Evolutionary conservation across 2,888 invertebrate genomes (phyloP).

Genomic region (Pristionchus exspectatus): DNA sequence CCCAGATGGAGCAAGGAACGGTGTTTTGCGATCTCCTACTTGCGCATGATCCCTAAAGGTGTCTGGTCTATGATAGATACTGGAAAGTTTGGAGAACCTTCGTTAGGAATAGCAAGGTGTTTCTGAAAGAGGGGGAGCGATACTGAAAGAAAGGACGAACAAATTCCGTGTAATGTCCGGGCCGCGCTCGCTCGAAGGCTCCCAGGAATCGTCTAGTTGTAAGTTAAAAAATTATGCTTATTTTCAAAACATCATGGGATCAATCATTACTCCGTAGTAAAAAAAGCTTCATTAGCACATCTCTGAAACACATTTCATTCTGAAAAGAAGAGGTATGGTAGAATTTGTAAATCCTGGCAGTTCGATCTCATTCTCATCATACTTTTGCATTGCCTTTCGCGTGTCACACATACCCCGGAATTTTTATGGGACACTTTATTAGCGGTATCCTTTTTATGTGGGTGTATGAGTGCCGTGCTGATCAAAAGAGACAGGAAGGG

Average conservation of each 20-base stretch:
- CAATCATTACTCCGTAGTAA: too few relatives aligned
- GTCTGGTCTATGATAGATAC: neutral
- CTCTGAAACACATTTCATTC: neutral
- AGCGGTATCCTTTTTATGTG: slow-evolving; percentile 34
- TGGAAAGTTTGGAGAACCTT: neutral
- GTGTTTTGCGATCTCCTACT: too few relatives aligned
- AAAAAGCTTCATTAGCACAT: neutral
- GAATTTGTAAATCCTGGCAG: neutral
- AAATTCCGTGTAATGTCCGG: slow-evolving; percentile 33
- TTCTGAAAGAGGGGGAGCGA: neutral
- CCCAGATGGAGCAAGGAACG: too few relatives aligned
- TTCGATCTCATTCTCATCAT: neutral
- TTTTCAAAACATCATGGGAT: neutral
- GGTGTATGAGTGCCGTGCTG: neutral
- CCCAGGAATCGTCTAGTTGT: neutral
- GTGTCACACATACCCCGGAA: neutral
- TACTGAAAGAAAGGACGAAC: slow-evolving; percentile 34
- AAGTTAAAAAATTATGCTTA: neutral
- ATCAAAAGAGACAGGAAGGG: neutral
- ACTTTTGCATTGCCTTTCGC: neutral
- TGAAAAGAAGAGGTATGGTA: too few relatives aligned
- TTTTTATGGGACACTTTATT: slow-evolving; percentile 35
- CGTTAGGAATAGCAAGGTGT: neutral
- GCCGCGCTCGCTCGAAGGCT: neutral
- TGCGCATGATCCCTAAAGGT: too few relatives aligned